Evolutionary conservation across 1,140 invertebrate species (phyloP).

Genomic region (Heliconius himera): DNA sequence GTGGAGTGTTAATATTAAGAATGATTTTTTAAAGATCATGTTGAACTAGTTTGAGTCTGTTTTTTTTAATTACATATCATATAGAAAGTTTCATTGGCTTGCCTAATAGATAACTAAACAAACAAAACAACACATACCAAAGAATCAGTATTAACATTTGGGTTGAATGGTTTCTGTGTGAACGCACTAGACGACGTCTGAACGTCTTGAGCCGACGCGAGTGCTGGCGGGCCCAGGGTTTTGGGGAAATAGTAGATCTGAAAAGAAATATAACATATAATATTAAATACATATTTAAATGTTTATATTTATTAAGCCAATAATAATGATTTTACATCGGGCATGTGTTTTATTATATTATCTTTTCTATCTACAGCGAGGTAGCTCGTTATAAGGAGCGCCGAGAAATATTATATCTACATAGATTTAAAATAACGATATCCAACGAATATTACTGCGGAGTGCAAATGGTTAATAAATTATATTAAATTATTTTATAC

Average conservation of each 20-base stretch:
- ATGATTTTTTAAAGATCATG: too few relatives aligned
- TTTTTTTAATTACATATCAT: too few relatives aligned
- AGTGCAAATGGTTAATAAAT: not conserved
- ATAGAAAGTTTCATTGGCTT: too few relatives aligned
- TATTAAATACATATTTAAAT: too few relatives aligned
- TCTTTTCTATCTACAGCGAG: too few relatives aligned
- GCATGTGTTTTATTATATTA: too few relatives aligned
- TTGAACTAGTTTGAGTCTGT: too few relatives aligned
- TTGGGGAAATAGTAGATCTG: conserved; percentile 78
- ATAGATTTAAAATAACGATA: too few relatives aligned
- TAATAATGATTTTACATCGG: too few relatives aligned
- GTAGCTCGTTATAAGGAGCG: not conserved
- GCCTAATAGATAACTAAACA: too few relatives aligned
- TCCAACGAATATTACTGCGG: not conserved
- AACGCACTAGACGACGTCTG: conserved; percentile 55
- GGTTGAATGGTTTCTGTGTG: conserved; percentile 63
- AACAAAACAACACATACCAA: conserved; percentile 46
- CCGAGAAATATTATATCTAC: too few relatives aligned
- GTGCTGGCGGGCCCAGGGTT: conserved; percentile 68
- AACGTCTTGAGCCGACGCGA: conserved; percentile 66
- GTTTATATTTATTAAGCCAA: not conserved
- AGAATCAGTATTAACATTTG: conserved; percentile 58
- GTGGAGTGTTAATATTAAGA: too few relatives aligned
- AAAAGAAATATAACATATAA: not conserved
- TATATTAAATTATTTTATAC: conserved; percentile 79